Evolutionary conservation across 2,797 vertebrate species (phyloP).

Genomic region (Lacerta viridis): DNA sequence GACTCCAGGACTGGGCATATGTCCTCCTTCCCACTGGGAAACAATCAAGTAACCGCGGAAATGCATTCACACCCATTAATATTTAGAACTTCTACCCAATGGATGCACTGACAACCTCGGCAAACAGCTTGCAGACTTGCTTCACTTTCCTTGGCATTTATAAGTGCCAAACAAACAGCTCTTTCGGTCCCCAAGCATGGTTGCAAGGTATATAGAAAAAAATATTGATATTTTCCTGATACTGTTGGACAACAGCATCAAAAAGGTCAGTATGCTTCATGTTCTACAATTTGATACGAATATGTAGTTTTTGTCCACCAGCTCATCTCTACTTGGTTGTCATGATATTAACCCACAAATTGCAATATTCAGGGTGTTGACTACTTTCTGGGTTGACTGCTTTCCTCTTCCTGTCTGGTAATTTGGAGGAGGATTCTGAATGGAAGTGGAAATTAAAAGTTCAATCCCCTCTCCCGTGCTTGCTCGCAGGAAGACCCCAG

Average conservation of each 20-base stretch:
- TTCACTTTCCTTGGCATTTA: not conserved
- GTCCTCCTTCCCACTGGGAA: too few relatives aligned
- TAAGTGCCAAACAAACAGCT: not conserved
- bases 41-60: too few relatives aligned
- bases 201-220: not conserved
- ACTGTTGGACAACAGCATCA: not conserved
- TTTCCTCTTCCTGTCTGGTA: conserved; percentile 40
- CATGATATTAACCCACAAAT: conserved; percentile 50
- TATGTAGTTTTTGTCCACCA: conserved; percentile 34
- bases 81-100: too few relatives aligned
- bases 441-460: conserved; percentile 72
- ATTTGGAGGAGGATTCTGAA: conserved; percentile 53
- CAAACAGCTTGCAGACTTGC: not conserved
- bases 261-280: conserved; percentile 36
- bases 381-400: conserved; percentile 31
- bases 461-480: conserved; percentile 33
- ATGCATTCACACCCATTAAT: too few relatives aligned
- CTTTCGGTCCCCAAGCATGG: not conserved
- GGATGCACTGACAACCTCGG: not conserved
- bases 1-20: too few relatives aligned
- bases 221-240: not conserved
- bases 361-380: conserved; percentile 31
- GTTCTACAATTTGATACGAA: conserved; percentile 14
- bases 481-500: conserved; percentile 54
- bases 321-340: conserved; percentile 48